Conservation (phyloP, 1,140 invertebrate genomes). For the Himalopsyche phryganea region DNA sequence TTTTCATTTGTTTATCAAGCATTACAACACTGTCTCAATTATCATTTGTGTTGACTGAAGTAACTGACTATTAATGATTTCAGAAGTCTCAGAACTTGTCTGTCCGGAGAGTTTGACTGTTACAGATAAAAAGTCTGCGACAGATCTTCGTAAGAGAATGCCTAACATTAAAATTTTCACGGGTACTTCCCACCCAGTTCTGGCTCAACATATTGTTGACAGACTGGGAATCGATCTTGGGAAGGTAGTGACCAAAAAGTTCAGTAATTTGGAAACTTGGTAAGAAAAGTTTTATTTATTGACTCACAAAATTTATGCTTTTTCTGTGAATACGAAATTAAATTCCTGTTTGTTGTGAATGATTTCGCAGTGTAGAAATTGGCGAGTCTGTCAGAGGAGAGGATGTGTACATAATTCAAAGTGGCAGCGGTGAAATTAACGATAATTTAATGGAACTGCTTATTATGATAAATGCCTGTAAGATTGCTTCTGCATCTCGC, state of each 20-base stretch:
- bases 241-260: slow-evolving; percentile 98
- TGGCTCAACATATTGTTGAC: slow-evolving; percentile 94
- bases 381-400: slow-evolving; percentile 98
- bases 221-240: slow-evolving; percentile 93
- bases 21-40: too few species aligned
- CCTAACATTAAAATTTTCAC: slow-evolving; percentile 98
- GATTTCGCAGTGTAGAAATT: slow-evolving; percentile 99
- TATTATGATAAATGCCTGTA: slow-evolving; percentile 99
- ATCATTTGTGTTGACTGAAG: too few species aligned
- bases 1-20: too few species aligned
- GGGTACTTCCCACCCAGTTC: slow-evolving; percentile 94
- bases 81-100: too few species aligned
- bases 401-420: slow-evolving; percentile 99
- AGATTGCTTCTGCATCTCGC: slow-evolving; percentile 96
- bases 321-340: too few species aligned
- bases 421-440: slow-evolving; percentile 96
- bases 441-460: slow-evolving; percentile 98
- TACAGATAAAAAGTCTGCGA: too few species aligned
- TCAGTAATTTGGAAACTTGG: slow-evolving; percentile 99
- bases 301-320: too few species aligned
- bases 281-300: too few species aligned
- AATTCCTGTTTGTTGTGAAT: too few species aligned
- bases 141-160: too few species aligned
- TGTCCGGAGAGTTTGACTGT: too few species aligned
- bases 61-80: too few species aligned